phyloP scores from a whole-genome alignment of 2,888 invertebrate genomes.

The Gymnosoma rotundatum region DNA sequence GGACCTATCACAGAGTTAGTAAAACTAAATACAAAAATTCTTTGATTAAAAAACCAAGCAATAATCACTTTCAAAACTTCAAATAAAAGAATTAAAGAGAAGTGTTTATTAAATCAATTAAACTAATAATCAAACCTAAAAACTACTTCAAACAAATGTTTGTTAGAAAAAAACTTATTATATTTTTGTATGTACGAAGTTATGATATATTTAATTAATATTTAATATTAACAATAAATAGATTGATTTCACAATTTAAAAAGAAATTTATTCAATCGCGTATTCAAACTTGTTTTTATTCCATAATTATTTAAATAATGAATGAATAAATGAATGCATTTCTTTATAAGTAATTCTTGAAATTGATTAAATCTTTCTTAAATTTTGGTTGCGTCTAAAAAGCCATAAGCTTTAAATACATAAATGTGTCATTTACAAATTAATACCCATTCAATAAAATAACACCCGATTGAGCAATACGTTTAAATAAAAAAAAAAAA shows the following conservation, averaged over 20 bases:
- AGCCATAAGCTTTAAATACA: constrained; percentile 2
- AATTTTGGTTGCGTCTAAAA: neutral
- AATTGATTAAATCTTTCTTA: constrained; percentile 6
- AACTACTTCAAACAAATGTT: no score
- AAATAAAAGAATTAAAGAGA: no score
- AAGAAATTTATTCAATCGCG: constrained; percentile 1
- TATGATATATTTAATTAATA: no score
- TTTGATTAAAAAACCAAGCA: no score
- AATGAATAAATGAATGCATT: neutral
- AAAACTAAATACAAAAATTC: no score
- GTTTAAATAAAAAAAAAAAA: constrained; percentile 11
- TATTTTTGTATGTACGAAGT: no score
- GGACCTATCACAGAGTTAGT: no score
- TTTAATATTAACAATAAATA: neutral
- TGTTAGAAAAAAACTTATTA: no score
- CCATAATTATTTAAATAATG: neutral
- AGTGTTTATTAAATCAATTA: no score
- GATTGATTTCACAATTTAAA: neutral
- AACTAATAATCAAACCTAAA: no score
- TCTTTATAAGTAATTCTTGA: constrained; percentile 11
- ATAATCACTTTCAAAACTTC: no score
- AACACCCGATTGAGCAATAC: constrained; percentile 65
- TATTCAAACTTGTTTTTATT: constrained; percentile 7
- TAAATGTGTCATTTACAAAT: constrained; percentile 66
- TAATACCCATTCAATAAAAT: constrained; percentile 63